phyloP scores from a whole-genome alignment of 2,113 vertebrate genomes.

The Vimba vimba region DNA sequence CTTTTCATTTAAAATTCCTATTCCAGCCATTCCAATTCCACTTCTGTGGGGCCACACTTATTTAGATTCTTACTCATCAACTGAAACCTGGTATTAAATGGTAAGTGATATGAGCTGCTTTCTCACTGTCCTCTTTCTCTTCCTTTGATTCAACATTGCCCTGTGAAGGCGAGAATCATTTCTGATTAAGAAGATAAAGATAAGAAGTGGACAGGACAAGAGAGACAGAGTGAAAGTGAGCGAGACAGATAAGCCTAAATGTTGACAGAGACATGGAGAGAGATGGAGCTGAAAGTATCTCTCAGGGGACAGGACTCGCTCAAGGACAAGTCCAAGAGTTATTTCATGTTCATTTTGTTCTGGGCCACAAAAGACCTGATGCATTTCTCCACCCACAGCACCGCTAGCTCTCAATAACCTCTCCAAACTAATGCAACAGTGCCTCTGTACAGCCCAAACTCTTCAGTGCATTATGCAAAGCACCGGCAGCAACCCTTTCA shows the following conservation, averaged over 20 bases:
- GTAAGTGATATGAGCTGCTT: not conserved
- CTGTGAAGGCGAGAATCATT: constrained; percentile 16
- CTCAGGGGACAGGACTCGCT: constrained; percentile 44
- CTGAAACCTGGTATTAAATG: not conserved
- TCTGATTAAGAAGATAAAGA: not conserved
- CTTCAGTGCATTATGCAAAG: constrained; percentile 40
- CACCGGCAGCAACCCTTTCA: constrained; percentile 13
- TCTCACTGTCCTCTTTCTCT: not conserved
- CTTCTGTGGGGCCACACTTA: not conserved
- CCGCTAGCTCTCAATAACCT: constrained; percentile 33
- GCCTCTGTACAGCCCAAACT: constrained; percentile 21
- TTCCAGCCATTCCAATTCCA: not conserved
- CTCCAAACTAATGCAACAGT: constrained; percentile 32
- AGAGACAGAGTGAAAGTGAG: constrained; percentile 25
- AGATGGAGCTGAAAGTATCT: constrained; percentile 38
- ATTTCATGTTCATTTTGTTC: constrained; percentile 58
- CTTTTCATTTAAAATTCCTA: not conserved
- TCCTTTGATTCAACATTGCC: not conserved
- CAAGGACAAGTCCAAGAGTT: constrained; percentile 56
- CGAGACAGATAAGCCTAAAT: constrained; percentile 27
- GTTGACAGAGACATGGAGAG: constrained; percentile 40
- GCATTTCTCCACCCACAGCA: constrained; percentile 47
- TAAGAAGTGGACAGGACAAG: not conserved
- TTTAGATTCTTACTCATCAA: not conserved
- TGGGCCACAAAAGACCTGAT: constrained; percentile 54